A percentile compares a stretch with the other conserved stretches of the same genome.
phyloP scores from a whole-genome alignment of 2,888 invertebrate species.

The Polydrusus cervinus region DNA sequence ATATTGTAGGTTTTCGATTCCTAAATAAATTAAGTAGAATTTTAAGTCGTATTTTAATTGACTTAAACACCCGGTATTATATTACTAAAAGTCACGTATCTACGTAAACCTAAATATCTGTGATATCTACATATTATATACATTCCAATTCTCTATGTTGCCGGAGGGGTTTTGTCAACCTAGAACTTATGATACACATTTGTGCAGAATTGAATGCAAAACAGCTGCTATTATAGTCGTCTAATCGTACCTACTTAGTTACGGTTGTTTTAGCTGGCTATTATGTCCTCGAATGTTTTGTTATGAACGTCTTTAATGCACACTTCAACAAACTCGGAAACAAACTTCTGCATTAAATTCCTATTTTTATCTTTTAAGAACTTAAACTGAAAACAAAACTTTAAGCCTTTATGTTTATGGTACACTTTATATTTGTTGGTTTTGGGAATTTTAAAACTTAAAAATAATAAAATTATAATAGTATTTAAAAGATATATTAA shows the following conservation, averaged over 20 bases:
- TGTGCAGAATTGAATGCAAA: conserved; percentile 12
- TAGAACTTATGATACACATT: conserved; percentile 1
- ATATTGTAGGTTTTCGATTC: too few relatives aligned
- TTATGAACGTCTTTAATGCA: background rate
- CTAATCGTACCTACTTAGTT: conserved; percentile 12
- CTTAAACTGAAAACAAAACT: background rate
- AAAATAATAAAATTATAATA: too few relatives aligned
- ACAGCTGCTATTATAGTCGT: background rate
- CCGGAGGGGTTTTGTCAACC: background rate
- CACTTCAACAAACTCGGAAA: background rate
- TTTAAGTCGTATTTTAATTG: background rate
- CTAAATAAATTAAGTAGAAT: too few relatives aligned
- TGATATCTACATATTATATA: background rate
- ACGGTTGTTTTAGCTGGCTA: background rate
- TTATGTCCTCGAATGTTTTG: background rate
- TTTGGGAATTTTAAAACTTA: too few relatives aligned
- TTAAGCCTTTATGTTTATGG: too few relatives aligned
- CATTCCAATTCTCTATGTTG: background rate
- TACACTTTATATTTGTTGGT: too few relatives aligned
- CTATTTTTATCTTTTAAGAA: background rate
- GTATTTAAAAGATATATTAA: too few relatives aligned
- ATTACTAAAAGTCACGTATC: background rate
- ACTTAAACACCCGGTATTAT: background rate
- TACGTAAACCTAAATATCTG: too few relatives aligned
- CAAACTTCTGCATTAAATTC: background rate